A percentile compares a stretch with the other conserved stretches of the same genome.
These are phyloP conservation scores for Ptiloglossa arizonensis DNA, from an alignment of 1,140 invertebrate species.

Conservation along the genomic window DNA sequence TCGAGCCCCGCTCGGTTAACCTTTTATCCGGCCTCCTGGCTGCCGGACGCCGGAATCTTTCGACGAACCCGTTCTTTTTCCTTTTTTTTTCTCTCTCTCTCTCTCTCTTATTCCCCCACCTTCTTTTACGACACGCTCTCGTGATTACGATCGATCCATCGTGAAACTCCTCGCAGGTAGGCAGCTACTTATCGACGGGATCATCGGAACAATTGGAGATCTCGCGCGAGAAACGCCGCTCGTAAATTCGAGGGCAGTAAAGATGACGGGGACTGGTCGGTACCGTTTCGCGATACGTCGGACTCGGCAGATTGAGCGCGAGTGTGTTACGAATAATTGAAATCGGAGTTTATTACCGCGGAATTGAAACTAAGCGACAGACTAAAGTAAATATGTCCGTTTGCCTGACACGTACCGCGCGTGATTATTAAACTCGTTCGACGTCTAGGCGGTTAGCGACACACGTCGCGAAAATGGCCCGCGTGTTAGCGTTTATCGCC, in stretches of 20 bases:
- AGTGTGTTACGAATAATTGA: slow-evolving; percentile 7
- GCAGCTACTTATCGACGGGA: slow-evolving; percentile 21
- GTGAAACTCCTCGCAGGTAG: background rate
- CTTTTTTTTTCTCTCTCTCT: too few species aligned
- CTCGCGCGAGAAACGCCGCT: background rate
- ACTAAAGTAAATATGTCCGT: background rate
- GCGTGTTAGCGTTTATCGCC: too few species aligned
- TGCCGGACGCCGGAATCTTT: slow-evolving; percentile 58
- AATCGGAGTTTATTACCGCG: background rate
- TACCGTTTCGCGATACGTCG: background rate
- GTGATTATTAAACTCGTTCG: background rate
- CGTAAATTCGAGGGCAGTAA: slow-evolving; percentile 22
- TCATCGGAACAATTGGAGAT: slow-evolving; percentile 23
- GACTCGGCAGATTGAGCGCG: background rate
- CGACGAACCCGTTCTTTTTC: slow-evolving; percentile 34
- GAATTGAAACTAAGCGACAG: background rate
- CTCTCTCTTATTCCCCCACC: too few species aligned
- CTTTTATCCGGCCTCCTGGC: slow-evolving; percentile 63
- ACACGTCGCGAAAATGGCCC: too few species aligned
- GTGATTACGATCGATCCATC: slow-evolving; percentile 40
- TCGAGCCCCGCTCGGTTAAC: slow-evolving; percentile 69
- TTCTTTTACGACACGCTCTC: slow-evolving; percentile 21
- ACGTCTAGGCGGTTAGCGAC: too few species aligned
- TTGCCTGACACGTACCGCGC: too few species aligned
- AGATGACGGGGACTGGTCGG: slow-evolving; percentile 4